A percentile compares a stretch with the other conserved stretches of the same genome.
Evolutionary conservation across 2,797 vertebrate species (phyloP).

Genomic region (Aulostomus chinensis): DNA sequence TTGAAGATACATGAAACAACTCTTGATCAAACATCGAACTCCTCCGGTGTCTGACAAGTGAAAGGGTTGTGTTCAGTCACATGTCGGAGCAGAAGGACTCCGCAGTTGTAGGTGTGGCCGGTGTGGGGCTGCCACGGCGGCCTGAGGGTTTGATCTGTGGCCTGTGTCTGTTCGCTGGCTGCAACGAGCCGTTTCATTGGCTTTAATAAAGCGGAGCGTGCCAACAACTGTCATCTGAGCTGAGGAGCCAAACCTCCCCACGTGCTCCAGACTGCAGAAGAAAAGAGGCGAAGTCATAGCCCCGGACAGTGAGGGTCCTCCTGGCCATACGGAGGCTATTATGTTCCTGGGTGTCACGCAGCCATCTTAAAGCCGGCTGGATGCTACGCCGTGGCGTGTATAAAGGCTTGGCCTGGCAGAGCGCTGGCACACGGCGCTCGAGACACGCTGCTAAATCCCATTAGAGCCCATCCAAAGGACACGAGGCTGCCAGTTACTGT

Average conservation of each 20-base stretch:
- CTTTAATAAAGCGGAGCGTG: conserved; percentile 74
- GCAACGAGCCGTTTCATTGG: conserved; percentile 74
- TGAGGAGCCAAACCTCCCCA: conserved; percentile 59
- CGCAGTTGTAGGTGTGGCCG: conserved; percentile 2
- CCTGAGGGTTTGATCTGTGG: conserved; percentile 62
- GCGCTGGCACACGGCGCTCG: conserved; percentile 40
- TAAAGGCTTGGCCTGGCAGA: conserved; percentile 30
- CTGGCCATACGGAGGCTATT: conserved; percentile 51
- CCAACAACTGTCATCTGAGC: conserved; percentile 62
- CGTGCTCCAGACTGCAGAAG: conserved; percentile 36
- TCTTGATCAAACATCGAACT: no score
- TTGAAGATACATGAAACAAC: no score
- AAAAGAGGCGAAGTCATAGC: conserved; percentile 2
- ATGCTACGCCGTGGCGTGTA: conserved; percentile 41
- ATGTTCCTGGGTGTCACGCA: conserved; percentile 38
- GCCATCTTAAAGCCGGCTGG: conserved; percentile 22
- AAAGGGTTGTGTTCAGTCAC: conserved; percentile 10
- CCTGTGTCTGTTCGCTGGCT: conserved; percentile 49
- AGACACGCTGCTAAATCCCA: conserved; percentile 70
- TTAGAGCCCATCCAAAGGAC: conserved; percentile 68
- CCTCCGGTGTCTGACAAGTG: no score
- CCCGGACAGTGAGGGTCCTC: conserved; percentile 32
- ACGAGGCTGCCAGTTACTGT: conserved; percentile 54
- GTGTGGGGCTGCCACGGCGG: conserved; percentile 2
- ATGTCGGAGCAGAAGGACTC: not conserved